These are phyloP conservation scores for Apeira syringaria DNA, from an alignment of 2,888 invertebrate species.

Conservation along the genomic window DNA sequence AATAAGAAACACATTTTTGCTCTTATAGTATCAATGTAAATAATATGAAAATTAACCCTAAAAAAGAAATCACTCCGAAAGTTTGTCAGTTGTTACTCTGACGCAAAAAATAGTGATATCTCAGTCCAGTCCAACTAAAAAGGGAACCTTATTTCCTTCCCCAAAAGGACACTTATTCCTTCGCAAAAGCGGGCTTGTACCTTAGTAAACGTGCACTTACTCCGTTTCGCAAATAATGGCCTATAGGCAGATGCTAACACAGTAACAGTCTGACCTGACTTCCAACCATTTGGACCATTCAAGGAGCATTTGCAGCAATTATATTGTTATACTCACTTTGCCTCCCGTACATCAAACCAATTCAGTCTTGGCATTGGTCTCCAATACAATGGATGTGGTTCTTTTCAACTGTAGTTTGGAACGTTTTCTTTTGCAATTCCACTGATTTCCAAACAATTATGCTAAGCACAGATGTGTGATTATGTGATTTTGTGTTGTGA, in stretches of 20 bases:
- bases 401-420: conserved; percentile 40
- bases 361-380: conserved; percentile 73
- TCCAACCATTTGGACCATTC: conserved; percentile 63
- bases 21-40: too few species aligned
- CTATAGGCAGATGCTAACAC: conserved; percentile 21
- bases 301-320: conserved; percentile 80
- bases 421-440: conserved; percentile 29
- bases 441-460: conserved; percentile 41
- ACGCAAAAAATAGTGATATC: too few species aligned
- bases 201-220: neutral
- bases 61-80: too few species aligned
- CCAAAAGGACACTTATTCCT: too few species aligned
- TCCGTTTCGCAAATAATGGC: conserved; percentile 12
- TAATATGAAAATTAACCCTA: too few species aligned
- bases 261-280: conserved; percentile 25
- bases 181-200: too few species aligned
- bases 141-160: too few species aligned
- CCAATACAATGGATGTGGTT: conserved; percentile 68
- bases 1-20: too few species aligned
- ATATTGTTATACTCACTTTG: conserved; percentile 80
- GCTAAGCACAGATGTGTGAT: conserved; percentile 52
- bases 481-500: conserved; percentile 16
- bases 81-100: too few species aligned
- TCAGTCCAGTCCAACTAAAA: too few species aligned
- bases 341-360: conserved; percentile 68